Conservation (phyloP, 2,888 invertebrate genomes). For the Xestia rhomboidea region DNA sequence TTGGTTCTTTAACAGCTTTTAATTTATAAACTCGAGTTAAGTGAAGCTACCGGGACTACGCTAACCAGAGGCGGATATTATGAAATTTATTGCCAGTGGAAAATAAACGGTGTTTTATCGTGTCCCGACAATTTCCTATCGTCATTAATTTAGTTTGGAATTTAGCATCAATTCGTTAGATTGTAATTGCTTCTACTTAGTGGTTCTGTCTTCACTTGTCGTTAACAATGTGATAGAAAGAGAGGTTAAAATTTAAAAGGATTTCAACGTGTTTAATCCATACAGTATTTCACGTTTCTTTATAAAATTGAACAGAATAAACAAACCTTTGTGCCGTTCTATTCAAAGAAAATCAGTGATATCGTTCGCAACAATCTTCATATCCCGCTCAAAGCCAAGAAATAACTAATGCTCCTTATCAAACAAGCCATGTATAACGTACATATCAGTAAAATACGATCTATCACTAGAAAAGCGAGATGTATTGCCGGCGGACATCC, state of each 20-base stretch:
- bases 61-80: conserved; percentile 72
- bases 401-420: conserved; percentile 51
- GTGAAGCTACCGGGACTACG: conserved; percentile 59
- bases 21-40: conserved; percentile 64
- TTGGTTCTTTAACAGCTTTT: conserved; percentile 58
- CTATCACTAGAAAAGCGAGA: conserved; percentile 71
- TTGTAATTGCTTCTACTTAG: conserved; percentile 46
- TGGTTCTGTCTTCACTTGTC: conserved; percentile 24
- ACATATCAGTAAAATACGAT: conserved; percentile 67
- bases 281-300: not conserved
- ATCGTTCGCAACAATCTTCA: conserved; percentile 40
- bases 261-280: not conserved
- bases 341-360: conserved; percentile 28
- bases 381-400: conserved; percentile 40
- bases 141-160: conserved; percentile 55
- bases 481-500: conserved; percentile 82
- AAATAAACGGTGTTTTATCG: conserved; percentile 72
- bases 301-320: not conserved
- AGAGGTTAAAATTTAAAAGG: not conserved
- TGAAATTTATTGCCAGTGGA: conserved; percentile 71
- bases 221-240: conserved; percentile 8
- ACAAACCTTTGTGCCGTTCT: conserved; percentile 9
- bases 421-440: conserved; percentile 50
- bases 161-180: conserved; percentile 51
- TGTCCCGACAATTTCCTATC: conserved; percentile 60